phyloP scores from a whole-genome alignment of 1,140 invertebrate species.

The Brachionus paranguensis region DNA sequence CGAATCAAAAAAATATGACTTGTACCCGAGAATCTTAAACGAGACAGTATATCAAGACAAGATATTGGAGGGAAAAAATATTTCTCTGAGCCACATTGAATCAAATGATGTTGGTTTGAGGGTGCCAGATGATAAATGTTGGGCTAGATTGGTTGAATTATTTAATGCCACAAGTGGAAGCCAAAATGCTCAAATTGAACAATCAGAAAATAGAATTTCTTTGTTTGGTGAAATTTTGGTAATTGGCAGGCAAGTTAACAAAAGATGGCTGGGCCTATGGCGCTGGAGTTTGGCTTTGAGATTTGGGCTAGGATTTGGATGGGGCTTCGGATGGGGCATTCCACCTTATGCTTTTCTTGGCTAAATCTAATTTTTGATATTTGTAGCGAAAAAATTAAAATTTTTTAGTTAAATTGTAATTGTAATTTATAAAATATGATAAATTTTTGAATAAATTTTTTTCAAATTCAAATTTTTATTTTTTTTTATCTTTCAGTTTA shows the following conservation, averaged over 20 bases:
- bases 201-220: not conserved
- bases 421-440: not conserved
- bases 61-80: not conserved
- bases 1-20: not conserved
- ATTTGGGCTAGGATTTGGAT: not conserved
- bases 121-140: conserved; percentile 2
- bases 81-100: not conserved
- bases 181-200: not conserved
- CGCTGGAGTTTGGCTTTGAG: not conserved
- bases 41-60: not conserved
- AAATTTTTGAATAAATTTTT: not conserved
- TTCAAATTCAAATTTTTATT: too few relatives aligned
- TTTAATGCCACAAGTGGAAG: not conserved
- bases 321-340: not conserved
- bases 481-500: too few relatives aligned
- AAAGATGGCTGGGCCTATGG: not conserved
- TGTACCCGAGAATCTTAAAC: conserved; percentile 19
- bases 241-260: not conserved
- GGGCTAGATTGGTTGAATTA: conserved; percentile 7
- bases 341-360: not conserved
- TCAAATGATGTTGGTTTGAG: not conserved
- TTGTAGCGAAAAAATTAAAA: not conserved
- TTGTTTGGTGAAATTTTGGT: conserved; percentile 2
- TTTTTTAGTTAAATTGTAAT: not conserved
- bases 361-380: not conserved